Percentiles rank a stretch among this genome's conserved stretches.
phyloP scores from a whole-genome alignment of 2,888 invertebrate species.

The Cabera pusaria region DNA sequence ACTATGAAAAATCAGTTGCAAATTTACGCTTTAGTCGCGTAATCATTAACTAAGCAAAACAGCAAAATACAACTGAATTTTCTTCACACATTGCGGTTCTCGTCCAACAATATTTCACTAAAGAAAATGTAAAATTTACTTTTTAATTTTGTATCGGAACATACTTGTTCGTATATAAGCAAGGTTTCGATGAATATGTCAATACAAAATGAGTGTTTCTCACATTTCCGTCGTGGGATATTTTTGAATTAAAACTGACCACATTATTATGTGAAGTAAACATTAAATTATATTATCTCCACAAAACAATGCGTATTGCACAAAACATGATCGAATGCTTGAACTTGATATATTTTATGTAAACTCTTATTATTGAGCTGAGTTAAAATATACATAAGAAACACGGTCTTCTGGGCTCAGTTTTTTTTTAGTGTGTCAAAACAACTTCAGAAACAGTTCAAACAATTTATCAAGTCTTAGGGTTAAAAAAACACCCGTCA shows the following conservation, averaged over 20 bases:
- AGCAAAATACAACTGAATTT: conserved; percentile 14
- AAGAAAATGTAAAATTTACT: too few species aligned
- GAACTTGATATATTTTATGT: too few species aligned
- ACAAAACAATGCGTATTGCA: conserved; percentile 5
- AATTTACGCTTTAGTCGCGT: conserved; percentile 2
- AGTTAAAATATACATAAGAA: too few species aligned
- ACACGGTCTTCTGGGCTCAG: too few species aligned
- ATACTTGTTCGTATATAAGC: too few species aligned
- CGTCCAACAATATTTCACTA: conserved; percentile 13
- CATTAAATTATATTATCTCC: not conserved
- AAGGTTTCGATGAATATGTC: too few species aligned
- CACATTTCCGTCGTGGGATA: conserved; percentile 6
- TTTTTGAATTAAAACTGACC: conserved; percentile 9
- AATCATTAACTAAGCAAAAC: not conserved
- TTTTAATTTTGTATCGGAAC: not conserved
- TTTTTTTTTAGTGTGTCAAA: not conserved
- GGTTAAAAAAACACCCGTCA: conserved; percentile 25
- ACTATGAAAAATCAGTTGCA: conserved; percentile 20
- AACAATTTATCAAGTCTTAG: conserved; percentile 18
- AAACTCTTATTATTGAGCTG: too few species aligned
- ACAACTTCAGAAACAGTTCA: conserved; percentile 10
- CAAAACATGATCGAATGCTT: conserved; percentile 12
- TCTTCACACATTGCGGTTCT: conserved; percentile 2
- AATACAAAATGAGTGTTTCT: conserved; percentile 1
- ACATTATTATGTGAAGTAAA: conserved; percentile 5